These are phyloP conservation scores for Dipodomys stephensi DNA, from an alignment of 2,113 vertebrate species.

Conservation along the genomic window DNA sequence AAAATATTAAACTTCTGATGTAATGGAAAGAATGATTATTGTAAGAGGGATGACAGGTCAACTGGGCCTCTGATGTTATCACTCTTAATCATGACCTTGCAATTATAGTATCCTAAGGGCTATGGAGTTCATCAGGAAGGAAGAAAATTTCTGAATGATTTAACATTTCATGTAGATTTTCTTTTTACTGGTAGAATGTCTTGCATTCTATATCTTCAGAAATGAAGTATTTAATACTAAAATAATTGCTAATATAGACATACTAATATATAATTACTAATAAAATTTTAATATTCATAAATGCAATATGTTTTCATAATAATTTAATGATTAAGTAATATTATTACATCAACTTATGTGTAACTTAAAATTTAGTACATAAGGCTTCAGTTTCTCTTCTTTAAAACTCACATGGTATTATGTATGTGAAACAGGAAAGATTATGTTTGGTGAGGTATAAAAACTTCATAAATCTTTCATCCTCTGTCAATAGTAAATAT, in stretches of 20 bases:
- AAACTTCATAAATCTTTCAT: neutral
- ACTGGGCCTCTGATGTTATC: conserved; percentile 76
- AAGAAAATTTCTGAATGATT: conserved; percentile 76
- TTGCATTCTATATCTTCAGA: conserved; percentile 71
- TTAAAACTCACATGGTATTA: neutral
- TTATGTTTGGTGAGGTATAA: neutral
- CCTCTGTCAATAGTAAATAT: neutral
- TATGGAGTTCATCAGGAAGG: conserved; percentile 71
- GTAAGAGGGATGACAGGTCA: conserved; percentile 72
- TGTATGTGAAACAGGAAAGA: neutral
- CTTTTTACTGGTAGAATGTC: conserved; percentile 55
- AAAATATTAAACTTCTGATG: conserved; percentile 79
- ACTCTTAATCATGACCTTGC: conserved; percentile 59
- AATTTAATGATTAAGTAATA: neutral
- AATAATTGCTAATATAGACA: too few relatives aligned
- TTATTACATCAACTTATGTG: too few relatives aligned
- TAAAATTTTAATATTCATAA: too few relatives aligned
- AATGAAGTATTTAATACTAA: conserved; percentile 25
- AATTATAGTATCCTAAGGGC: conserved; percentile 57
- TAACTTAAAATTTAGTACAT: neutral
- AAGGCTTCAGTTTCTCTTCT: too few relatives aligned
- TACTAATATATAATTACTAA: too few relatives aligned
- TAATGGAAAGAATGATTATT: conserved; percentile 75
- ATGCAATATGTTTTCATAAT: neutral
- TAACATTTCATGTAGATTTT: conserved; percentile 71